Evolutionary conservation across 1,140 invertebrate genomes (phyloP).

Genomic region (Gonatopus flavifemur): DNA sequence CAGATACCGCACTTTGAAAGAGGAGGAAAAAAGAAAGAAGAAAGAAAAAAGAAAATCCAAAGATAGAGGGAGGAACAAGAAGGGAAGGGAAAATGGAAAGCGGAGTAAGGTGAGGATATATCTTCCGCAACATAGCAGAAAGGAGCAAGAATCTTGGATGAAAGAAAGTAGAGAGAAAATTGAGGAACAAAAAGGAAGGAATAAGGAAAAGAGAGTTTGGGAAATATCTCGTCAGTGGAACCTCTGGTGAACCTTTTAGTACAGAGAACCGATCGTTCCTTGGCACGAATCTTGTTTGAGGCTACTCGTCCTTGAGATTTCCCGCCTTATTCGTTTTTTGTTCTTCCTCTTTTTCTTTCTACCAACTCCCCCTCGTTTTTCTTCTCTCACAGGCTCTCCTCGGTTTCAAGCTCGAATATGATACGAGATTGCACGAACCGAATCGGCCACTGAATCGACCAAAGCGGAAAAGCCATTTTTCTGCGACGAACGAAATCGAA

Average conservation of each 20-base stretch:
- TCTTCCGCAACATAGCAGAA: too few relatives aligned
- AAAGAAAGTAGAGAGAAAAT: slow-evolving; percentile 1
- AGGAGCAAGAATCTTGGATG: too few relatives aligned
- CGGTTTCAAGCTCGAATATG: background rate
- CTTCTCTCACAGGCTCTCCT: background rate
- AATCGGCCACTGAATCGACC: slow-evolving; percentile 32
- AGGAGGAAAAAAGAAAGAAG: background rate
- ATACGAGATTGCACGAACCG: background rate
- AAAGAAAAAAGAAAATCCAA: background rate
- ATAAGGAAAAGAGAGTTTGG: slow-evolving; percentile 4
- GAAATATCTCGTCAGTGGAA: slow-evolving; percentile 19
- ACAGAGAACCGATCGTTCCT: slow-evolving; percentile 21
- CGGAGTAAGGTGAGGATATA: too few relatives aligned
- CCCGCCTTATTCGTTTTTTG: too few relatives aligned
- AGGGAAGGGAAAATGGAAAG: background rate
- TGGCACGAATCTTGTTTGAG: background rate
- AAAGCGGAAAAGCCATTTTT: slow-evolving; percentile 54
- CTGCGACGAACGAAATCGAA: slow-evolving; percentile 33
- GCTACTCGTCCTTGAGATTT: too few relatives aligned
- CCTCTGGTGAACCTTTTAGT: slow-evolving; percentile 19
- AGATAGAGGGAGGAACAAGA: background rate
- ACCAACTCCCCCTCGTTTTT: too few relatives aligned
- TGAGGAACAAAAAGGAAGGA: background rate
- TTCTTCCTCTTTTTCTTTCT: too few relatives aligned
- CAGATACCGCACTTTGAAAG: slow-evolving; percentile 17